phyloP scores from a whole-genome alignment of 2,797 vertebrate species.

The Trichosurus vulpecula region DNA sequence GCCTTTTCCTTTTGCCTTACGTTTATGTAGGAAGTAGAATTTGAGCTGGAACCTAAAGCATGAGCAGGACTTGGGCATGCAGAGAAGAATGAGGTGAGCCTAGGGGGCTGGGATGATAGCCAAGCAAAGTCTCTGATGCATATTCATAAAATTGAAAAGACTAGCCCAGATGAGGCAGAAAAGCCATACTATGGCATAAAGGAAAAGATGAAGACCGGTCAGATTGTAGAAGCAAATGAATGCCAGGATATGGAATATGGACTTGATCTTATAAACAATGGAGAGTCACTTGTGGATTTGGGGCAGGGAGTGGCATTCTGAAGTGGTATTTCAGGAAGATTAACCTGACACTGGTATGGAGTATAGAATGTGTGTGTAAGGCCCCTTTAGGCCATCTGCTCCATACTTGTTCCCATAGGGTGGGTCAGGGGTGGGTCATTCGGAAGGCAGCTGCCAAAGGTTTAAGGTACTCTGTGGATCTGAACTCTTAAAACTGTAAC shows the following conservation, averaged over 20 bases:
- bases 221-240: not conserved
- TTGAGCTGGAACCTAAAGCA: not conserved
- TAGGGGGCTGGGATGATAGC: not conserved
- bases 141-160: not conserved
- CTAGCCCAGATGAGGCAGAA: not conserved
- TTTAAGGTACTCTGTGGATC: not conserved
- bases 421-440: not conserved
- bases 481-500: not conserved
- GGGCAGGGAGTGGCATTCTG: not conserved
- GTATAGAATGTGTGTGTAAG: too few relatives aligned
- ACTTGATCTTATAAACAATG: not conserved
- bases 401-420: not conserved
- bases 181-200: not conserved
- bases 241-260: not conserved
- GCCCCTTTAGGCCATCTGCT: not conserved
- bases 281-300: not conserved
- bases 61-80: not conserved
- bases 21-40: not conserved
- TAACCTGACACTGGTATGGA: not conserved
- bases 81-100: not conserved
- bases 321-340: not conserved
- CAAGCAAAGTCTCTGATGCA: not conserved
- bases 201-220: not conserved
- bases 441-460: not conserved
- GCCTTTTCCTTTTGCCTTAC: not conserved